A percentile compares a stretch with the other conserved stretches of the same genome.
Conservation (phyloP, 2,888 invertebrate genomes). For the Doris montereyensis region DNA sequence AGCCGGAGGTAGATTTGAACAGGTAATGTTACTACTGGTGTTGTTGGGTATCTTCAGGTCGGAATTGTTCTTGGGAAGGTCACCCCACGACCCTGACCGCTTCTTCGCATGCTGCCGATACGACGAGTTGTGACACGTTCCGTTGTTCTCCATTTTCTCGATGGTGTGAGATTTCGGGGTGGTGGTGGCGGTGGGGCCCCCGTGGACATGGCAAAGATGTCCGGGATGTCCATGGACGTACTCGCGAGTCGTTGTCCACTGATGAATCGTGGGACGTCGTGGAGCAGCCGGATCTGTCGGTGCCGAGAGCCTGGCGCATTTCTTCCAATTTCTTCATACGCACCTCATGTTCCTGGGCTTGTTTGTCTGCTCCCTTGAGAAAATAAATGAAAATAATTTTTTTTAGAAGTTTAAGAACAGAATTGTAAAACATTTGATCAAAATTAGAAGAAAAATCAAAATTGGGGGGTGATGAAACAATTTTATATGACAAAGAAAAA, state of each 20-base stretch:
- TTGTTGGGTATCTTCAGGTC: not conserved
- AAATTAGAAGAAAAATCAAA: too few relatives aligned
- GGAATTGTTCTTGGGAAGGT: constrained; percentile 46
- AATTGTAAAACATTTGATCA: too few relatives aligned
- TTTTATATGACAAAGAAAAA: too few relatives aligned
- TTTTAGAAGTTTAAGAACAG: too few relatives aligned
- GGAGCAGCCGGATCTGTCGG: constrained; percentile 47
- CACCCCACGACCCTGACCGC: constrained; percentile 49
- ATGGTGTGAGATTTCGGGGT: constrained; percentile 48
- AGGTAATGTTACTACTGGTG: too few relatives aligned
- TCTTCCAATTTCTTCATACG: constrained; percentile 58
- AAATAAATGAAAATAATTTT: too few relatives aligned
- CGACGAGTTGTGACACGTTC: not conserved
- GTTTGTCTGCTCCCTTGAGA: constrained; percentile 52
- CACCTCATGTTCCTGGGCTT: constrained; percentile 52
- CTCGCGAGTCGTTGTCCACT: constrained; percentile 45
- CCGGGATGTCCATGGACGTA: constrained; percentile 42
- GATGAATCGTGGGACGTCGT: constrained; percentile 46
- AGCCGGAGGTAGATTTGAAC: too few relatives aligned
- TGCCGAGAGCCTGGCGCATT: constrained; percentile 54
- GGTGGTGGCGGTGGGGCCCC: constrained; percentile 2
- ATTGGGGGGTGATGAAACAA: too few relatives aligned
- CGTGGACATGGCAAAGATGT: constrained; percentile 34
- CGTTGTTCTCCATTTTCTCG: constrained; percentile 49
- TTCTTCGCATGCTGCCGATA: constrained; percentile 46